These are phyloP conservation scores for Dolichopus griseipennis DNA, from an alignment of 2,888 invertebrate species.

Conservation along the genomic window DNA sequence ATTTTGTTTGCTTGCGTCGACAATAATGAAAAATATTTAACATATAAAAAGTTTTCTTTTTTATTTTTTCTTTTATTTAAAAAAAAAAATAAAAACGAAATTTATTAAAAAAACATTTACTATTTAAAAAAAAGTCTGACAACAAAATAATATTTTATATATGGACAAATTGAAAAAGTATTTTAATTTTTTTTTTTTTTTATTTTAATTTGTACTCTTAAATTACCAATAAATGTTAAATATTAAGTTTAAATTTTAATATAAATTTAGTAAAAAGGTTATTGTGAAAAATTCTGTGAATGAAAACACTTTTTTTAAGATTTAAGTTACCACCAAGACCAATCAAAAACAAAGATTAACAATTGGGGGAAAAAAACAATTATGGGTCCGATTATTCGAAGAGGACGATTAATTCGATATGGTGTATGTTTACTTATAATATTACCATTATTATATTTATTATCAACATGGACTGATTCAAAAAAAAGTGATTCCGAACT, in stretches of 20 bases:
- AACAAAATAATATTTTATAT: not conserved
- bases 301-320: no score
- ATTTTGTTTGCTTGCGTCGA: not conserved
- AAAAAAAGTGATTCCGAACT: slow-evolving; percentile 32
- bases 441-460: slow-evolving; percentile 53
- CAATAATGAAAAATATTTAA: not conserved
- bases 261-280: no score
- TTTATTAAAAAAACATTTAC: not conserved
- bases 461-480: slow-evolving; percentile 52
- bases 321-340: no score
- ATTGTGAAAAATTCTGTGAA: no score
- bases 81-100: not conserved
- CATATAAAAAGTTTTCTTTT: not conserved
- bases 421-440: slow-evolving; percentile 47
- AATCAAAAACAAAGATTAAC: not conserved
- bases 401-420: slow-evolving; percentile 52
- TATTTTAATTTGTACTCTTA: no score
- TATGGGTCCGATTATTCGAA: slow-evolving; percentile 55
- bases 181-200: no score
- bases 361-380: slow-evolving; percentile 22
- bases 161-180: not conserved
- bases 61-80: no score
- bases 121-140: not conserved
- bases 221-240: no score
- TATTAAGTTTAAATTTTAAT: no score